Conservation (phyloP, 2,888 invertebrate species). For the Drosophila barbarae region DNA sequence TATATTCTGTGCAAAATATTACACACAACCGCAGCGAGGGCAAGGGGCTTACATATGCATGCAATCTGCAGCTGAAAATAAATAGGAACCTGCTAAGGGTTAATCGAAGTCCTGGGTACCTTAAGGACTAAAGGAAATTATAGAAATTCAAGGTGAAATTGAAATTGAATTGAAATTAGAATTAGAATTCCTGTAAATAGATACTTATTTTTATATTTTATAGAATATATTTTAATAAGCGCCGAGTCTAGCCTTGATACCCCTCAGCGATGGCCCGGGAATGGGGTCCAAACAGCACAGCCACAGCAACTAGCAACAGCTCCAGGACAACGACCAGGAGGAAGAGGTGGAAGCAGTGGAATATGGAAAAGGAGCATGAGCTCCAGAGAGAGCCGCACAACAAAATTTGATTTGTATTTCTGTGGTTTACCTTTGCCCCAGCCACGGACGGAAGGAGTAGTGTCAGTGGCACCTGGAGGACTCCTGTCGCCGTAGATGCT, state of each 20-base stretch:
- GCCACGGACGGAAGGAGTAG: slow-evolving; percentile 48
- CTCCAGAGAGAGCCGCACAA: slow-evolving; percentile 63
- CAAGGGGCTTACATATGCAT: slow-evolving; percentile 38
- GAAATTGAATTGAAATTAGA: too few relatives aligned
- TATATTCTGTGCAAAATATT: slow-evolving; percentile 65
- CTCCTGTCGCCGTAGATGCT: slow-evolving; percentile 61
- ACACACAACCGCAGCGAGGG: slow-evolving; percentile 25
- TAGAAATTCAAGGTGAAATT: too few relatives aligned
- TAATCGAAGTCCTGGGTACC: not conserved
- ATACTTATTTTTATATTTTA: not conserved
- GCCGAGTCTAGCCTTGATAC: not conserved
- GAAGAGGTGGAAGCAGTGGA: not conserved
- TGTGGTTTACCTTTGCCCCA: slow-evolving; percentile 75
- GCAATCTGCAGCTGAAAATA: slow-evolving; percentile 16
- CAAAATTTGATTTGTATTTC: slow-evolving; percentile 79
- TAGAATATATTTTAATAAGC: not conserved
- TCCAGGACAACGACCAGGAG: slow-evolving; percentile 27
- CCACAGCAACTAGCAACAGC: slow-evolving; percentile 30
- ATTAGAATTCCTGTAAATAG: too few relatives aligned
- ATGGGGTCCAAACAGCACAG: not conserved
- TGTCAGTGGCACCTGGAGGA: slow-evolving; percentile 71
- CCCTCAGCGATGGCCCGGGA: not conserved
- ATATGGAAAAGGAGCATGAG: not conserved
- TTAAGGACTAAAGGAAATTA: not conserved
- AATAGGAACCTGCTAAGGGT: not conserved